These are phyloP conservation scores for Sarcoramphus papa DNA, from an alignment of 2,797 vertebrate species.

Conservation along the genomic window DNA sequence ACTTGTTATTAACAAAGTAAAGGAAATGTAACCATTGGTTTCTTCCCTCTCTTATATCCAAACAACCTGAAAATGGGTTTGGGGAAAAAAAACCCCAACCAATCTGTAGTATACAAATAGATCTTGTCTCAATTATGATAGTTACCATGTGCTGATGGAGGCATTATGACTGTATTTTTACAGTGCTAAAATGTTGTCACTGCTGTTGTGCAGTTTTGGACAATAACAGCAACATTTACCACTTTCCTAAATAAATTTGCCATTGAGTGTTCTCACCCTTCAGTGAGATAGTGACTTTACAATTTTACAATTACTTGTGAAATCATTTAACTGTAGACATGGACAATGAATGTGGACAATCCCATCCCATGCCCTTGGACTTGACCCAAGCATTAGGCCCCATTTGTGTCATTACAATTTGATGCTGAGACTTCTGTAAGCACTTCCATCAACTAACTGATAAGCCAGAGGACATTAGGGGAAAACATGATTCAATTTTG, in stretches of 20 bases:
- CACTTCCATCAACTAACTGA: neutral
- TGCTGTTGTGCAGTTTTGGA: neutral
- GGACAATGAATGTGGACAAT: neutral
- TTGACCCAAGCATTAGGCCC: too few relatives aligned
- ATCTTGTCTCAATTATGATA: neutral
- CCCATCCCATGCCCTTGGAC: neutral
- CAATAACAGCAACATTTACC: neutral
- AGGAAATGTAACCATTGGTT: neutral
- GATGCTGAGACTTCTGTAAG: neutral
- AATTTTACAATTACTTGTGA: neutral
- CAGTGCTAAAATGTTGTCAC: neutral
- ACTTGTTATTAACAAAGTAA: neutral
- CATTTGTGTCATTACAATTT: neutral
- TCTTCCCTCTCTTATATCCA: neutral
- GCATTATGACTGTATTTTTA: neutral
- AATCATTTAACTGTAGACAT: neutral
- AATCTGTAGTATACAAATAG: neutral
- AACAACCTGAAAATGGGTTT: neutral
- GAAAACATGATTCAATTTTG: neutral
- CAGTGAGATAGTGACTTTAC: neutral
- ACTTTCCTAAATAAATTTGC: neutral
- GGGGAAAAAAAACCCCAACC: too few relatives aligned
- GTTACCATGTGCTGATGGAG: neutral
- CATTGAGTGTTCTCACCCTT: neutral
- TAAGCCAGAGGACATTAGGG: neutral